Conservation (phyloP, 2,113 vertebrate species). For the Elaphurus davidianus region DNA sequence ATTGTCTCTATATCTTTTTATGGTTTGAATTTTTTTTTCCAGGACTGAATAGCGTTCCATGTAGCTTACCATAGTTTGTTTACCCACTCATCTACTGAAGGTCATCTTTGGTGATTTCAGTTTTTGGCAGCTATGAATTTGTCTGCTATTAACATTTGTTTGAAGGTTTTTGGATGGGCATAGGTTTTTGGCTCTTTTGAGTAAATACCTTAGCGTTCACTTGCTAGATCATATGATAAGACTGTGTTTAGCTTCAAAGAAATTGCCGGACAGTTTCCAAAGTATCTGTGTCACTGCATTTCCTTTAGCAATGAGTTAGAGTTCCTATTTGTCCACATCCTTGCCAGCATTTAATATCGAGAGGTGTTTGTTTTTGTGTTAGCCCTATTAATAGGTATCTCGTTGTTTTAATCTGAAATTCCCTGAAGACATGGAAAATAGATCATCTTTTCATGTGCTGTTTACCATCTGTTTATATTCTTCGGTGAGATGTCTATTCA, state of each 20-base stretch:
- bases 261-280: not conserved
- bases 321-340: not conserved
- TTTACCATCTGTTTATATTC: not conserved
- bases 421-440: not conserved
- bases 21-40: not conserved
- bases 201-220: not conserved
- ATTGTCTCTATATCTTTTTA: not conserved
- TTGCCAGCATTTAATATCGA: not conserved
- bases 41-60: not conserved
- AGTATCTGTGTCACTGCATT: not conserved
- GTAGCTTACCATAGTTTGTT: not conserved
- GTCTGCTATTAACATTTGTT: not conserved
- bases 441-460: not conserved
- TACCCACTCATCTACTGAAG: not conserved
- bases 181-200: not conserved
- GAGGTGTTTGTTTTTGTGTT: not conserved
- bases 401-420: not conserved
- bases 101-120: not conserved
- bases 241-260: not conserved
- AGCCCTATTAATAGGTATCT: not conserved
- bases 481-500: rapidly evolving
- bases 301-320: not conserved
- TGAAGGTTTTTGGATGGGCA: not conserved
- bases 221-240: not conserved
- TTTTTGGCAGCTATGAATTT: not conserved